These are phyloP conservation scores for Archegozetes longisetosus DNA, from an alignment of 1,140 invertebrate genomes.

Conservation along the genomic window DNA sequence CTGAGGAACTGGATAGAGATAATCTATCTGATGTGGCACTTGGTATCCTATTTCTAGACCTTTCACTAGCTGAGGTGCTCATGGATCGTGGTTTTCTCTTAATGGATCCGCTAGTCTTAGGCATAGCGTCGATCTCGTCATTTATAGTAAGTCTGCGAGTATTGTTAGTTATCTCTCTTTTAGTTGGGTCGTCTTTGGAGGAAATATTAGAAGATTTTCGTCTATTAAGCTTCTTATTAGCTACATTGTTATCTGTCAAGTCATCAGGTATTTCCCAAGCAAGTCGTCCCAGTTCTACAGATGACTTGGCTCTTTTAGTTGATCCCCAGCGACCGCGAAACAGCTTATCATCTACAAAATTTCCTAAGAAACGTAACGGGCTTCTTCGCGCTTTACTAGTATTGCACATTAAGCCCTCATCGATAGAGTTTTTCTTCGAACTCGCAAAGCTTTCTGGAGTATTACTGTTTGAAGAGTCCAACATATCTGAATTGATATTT, in stretches of 20 bases:
- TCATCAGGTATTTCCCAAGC: slow-evolving; percentile 12
- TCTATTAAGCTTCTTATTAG: slow-evolving; percentile 1
- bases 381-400: slow-evolving; percentile 4
- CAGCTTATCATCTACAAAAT: slow-evolving; percentile 11
- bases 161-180: neutral
- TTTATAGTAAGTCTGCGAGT: neutral
- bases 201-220: slow-evolving; percentile 7
- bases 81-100: neutral
- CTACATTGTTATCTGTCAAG: neutral
- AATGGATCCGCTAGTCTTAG: neutral
- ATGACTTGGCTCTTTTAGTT: slow-evolving; percentile 8
- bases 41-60: neutral
- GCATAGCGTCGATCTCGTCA: no score
- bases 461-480: neutral
- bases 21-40: neutral
- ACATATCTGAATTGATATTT: neutral
- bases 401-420: slow-evolving; percentile 5
- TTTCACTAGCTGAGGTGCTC: neutral
- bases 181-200: neutral
- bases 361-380: slow-evolving; percentile 8
- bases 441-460: neutral
- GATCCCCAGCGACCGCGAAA: slow-evolving; percentile 7
- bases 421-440: slow-evolving; percentile 10
- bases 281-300: slow-evolving; percentile 5
- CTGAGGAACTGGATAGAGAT: slow-evolving; percentile 4